These are phyloP conservation scores for Condylura cristata DNA, from an alignment of 2,113 vertebrate genomes.

Conservation along the genomic window DNA sequence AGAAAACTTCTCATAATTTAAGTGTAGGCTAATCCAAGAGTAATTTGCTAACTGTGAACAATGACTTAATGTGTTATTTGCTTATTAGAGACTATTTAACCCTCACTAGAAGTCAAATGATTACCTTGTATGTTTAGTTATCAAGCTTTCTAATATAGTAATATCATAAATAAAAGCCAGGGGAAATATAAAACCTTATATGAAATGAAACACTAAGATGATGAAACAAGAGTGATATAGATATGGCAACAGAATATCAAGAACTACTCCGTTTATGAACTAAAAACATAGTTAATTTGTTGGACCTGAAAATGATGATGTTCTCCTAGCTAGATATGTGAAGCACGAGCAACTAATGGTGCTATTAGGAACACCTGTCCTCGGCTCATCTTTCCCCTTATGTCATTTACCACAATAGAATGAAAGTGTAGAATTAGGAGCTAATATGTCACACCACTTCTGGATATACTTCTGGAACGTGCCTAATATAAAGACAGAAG, in stretches of 20 bases:
- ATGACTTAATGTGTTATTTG: conserved; percentile 50
- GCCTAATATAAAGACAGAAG: not conserved
- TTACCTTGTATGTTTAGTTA: conserved; percentile 52
- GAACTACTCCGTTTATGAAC: conserved; percentile 20
- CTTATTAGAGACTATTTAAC: conserved; percentile 48
- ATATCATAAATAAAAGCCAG: not conserved
- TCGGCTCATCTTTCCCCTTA: not conserved
- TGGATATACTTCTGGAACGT: not conserved
- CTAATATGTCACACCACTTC: not conserved
- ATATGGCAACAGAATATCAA: not conserved
- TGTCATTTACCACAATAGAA: not conserved
- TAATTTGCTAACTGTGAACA: conserved; percentile 47
- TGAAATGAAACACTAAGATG: conserved; percentile 27
- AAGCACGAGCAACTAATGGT: not conserved
- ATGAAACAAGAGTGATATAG: not conserved
- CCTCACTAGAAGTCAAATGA: conserved; percentile 37
- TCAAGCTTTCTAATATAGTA: conserved; percentile 33
- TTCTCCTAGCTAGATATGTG: not conserved
- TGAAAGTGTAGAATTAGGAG: not conserved
- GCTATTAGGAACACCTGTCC: not conserved
- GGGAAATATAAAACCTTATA: not conserved
- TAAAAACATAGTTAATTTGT: conserved; percentile 53
- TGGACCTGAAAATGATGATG: conserved; percentile 38
- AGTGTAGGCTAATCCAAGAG: conserved; percentile 1
- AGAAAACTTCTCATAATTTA: not conserved